Percentiles rank a stretch among this genome's conserved stretches.
Conservation (phyloP, 2,888 invertebrate genomes). For the Agonopterix arenella region DNA sequence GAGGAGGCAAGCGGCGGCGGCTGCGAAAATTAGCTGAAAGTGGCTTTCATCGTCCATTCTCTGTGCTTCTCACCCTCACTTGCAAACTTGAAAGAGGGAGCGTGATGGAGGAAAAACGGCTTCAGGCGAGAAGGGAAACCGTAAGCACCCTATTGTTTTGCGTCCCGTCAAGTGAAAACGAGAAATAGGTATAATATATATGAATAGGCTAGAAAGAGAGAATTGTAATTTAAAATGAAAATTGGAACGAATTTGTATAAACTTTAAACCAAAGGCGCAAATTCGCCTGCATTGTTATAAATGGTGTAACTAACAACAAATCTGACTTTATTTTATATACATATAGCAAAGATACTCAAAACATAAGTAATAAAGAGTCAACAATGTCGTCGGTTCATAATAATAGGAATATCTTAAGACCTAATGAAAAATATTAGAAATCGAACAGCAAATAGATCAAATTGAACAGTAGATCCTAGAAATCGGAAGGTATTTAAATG, state of each 20-base stretch:
- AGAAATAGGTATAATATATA: constrained; percentile 12
- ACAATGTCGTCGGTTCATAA: too few relatives aligned
- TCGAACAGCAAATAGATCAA: too few relatives aligned
- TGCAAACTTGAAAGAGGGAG: constrained; percentile 22
- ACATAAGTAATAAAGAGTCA: too few relatives aligned
- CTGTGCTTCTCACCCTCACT: constrained; percentile 34
- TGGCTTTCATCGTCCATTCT: constrained; percentile 29
- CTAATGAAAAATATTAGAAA: too few relatives aligned
- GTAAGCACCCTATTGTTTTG: constrained; percentile 73
- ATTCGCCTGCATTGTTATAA: too few relatives aligned
- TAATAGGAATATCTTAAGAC: too few relatives aligned
- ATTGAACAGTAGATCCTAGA: too few relatives aligned
- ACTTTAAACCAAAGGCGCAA: too few relatives aligned
- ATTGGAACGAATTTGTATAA: constrained; percentile 13
- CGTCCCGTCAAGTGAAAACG: constrained; percentile 25
- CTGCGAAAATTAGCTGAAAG: constrained; percentile 68
- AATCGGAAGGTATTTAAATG: too few relatives aligned
- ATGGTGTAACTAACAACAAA: too few relatives aligned
- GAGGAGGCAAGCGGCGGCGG: constrained; percentile 49
- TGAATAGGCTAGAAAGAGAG: constrained; percentile 32
- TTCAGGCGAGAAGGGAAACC: constrained; percentile 66
- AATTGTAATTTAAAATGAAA: constrained; percentile 54
- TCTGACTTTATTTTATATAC: too few relatives aligned
- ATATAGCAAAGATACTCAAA: too few relatives aligned
- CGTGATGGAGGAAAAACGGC: constrained; percentile 52